Conservation (phyloP, 30 jellyfish, hydroid and myxozoan genomes). For the Kudoa iwatai region DNA sequence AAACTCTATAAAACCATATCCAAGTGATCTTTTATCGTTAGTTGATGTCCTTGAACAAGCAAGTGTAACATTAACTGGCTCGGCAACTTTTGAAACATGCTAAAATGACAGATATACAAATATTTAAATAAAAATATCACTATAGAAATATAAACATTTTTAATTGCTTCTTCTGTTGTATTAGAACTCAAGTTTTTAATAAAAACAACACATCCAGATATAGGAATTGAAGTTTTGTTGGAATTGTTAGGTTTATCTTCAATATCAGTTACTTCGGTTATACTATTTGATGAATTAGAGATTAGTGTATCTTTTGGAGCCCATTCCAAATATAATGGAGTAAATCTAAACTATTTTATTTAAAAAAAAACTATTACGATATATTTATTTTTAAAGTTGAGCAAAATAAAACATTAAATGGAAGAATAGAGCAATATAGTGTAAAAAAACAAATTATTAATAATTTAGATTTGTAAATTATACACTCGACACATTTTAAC, state of each 20-base stretch:
- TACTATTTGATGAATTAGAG: too few species aligned
- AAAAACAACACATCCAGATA: conserved; percentile 12
- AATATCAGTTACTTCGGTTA: too few species aligned
- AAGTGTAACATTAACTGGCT: conserved; percentile 12
- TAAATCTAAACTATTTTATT: conserved; percentile 20
- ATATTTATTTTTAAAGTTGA: background rate
- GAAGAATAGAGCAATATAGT: background rate
- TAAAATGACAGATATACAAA: conserved; percentile 2
- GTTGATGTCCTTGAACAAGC: conserved; percentile 34
- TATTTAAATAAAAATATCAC: background rate
- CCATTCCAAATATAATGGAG: conserved; percentile 78
- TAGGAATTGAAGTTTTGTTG: too few species aligned
- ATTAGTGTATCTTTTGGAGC: conserved; percentile 51
- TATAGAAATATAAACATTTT: conserved; percentile 8
- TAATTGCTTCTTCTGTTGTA: conserved; percentile 19
- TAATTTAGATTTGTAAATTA: too few species aligned
- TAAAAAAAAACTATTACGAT: background rate
- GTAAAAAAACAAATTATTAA: background rate
- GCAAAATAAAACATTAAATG: background rate
- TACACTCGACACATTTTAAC: too few species aligned
- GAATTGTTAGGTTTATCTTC: too few species aligned
- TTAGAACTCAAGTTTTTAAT: conserved; percentile 38
- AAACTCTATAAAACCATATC: conserved; percentile 77
- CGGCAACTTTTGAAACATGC: conserved; percentile 21
- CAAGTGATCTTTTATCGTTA: conserved; percentile 13